Evolutionary conservation across 2,113 vertebrate species (phyloP).

Genomic region (Pionites leucogaster): DNA sequence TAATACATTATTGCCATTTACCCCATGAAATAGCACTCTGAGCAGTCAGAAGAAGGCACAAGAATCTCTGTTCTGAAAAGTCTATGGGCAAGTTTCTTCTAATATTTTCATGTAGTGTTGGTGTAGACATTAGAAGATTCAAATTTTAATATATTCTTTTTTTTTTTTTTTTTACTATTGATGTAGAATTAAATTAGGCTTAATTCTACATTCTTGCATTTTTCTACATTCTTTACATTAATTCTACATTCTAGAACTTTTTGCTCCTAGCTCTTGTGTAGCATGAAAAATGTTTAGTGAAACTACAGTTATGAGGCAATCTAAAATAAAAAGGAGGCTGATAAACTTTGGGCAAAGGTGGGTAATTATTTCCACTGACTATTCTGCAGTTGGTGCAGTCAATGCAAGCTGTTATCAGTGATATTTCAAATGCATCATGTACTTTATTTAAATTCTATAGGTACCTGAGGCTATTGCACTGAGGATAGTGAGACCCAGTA

Average conservation of each 20-base stretch:
- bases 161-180: not conserved
- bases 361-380: not conserved
- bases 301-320: not conserved
- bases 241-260: too few relatives aligned
- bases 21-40: not conserved
- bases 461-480: not conserved
- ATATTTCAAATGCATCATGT: not conserved
- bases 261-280: not conserved
- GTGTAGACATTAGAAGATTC: not conserved
- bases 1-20: not conserved
- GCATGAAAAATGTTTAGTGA: not conserved
- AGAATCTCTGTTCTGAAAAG: not conserved
- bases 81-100: not conserved
- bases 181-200: not conserved
- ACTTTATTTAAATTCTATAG: not conserved
- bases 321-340: not conserved
- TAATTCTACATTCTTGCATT: not conserved
- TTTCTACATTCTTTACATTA: too few relatives aligned
- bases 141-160: not conserved
- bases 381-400: not conserved
- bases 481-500: not conserved
- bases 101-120: not conserved
- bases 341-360: not conserved
- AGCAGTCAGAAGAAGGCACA: not conserved
- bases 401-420: not conserved